These are phyloP conservation scores for Lepus timidus DNA, from an alignment of 2,113 vertebrate genomes.

Conservation along the genomic window DNA sequence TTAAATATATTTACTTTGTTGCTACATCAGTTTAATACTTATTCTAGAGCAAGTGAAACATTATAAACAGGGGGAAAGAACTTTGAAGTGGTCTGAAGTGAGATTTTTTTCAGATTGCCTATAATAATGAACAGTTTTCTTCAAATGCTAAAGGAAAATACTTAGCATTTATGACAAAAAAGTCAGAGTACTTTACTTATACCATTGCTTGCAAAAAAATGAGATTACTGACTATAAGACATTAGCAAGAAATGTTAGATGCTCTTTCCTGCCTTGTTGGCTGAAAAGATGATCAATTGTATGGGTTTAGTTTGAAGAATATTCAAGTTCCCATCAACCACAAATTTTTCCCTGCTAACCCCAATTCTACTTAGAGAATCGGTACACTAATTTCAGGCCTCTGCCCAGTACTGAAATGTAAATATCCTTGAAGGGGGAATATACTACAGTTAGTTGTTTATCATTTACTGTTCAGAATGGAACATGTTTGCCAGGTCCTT, in stretches of 20 bases:
- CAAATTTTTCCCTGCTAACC: not conserved
- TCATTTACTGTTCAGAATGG: not conserved
- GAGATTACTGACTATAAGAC: not conserved
- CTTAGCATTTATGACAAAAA: not conserved
- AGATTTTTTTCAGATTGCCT: conserved; percentile 43
- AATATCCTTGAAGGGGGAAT: not conserved
- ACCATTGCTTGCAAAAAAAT: not conserved
- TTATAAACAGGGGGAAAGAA: not conserved
- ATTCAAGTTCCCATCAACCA: not conserved
- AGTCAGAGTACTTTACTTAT: conserved; percentile 7
- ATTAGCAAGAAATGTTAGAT: not conserved
- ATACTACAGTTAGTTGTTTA: not conserved
- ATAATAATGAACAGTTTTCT: conserved; percentile 20
- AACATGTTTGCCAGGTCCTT: not conserved
- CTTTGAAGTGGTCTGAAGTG: not conserved
- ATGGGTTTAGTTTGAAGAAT: not conserved
- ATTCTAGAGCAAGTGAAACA: conserved; percentile 35
- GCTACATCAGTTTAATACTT: conserved; percentile 31
- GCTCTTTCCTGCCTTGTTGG: not conserved
- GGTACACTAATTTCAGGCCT: not conserved
- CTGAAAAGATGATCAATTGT: not conserved
- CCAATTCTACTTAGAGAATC: not conserved
- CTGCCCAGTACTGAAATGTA: not conserved
- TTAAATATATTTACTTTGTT: conserved; percentile 33
- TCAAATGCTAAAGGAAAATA: conserved; percentile 4